Evolutionary conservation across 2,113 vertebrate genomes (phyloP), one percentile per base, ranked within the genome.

Genomic region (Zosterops lateralis): DNA sequence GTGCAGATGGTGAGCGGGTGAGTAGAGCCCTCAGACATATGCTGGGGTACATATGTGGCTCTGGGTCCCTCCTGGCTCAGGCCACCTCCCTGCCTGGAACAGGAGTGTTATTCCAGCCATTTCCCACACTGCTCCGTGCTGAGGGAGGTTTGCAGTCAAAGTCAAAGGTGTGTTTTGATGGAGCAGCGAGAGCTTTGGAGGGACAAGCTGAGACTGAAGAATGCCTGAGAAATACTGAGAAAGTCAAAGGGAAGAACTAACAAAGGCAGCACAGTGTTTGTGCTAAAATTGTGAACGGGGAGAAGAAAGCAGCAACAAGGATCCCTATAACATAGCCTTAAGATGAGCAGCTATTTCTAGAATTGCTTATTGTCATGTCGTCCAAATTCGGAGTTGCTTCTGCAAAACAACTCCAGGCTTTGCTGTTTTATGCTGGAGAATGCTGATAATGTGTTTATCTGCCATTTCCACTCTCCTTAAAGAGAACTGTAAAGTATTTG

Each of bases 351-450:
- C 84, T 94, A 89, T 95, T 96, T 91, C 95, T 92, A 79, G 64
- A 91, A 78, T 88, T 90, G 56, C 91, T 94, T 95, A 80, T 90
- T 89, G 90, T 93, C 87, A 88, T 81, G 68, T 85, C 0, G 1
- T 95, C 65, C 85, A 83, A 89, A 94, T 92, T 90, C 36, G 0
- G 64, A 90, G 75, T 65, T 74, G 57, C 65, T 94, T 84, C 93
- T 89, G 71, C 84, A 91, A 95, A 97, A 95, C 93, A 87, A 91
- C 94, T 92, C 64, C 72, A 87, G 91, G 91, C 85, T 95, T 93
- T 3, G 12, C 87, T 93, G 72, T 67, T 94, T 83, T 91, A 42
- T 94, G 75, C 79, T 87, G 86, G 82, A 83, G 82, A 95, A 85
- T 92, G 56, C 82, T 90, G 79, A 92, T 95, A 94, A 91, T 92